A percentile compares a stretch with the other conserved stretches of the same genome.
phyloP scores from a whole-genome alignment of 2,797 vertebrate genomes.

The Denticeps clupeoides region DNA sequence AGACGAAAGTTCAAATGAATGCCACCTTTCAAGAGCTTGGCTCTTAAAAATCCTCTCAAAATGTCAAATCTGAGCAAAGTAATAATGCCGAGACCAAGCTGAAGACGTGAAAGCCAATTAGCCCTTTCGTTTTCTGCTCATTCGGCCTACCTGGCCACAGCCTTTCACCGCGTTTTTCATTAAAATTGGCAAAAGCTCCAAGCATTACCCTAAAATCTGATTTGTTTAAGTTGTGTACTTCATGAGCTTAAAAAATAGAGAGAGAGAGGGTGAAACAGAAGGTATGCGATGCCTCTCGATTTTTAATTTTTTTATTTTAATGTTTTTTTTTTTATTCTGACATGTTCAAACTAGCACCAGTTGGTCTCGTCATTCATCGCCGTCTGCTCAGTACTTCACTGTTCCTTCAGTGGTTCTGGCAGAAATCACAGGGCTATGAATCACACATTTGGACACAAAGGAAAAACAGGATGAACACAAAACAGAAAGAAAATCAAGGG shows the following conservation, averaged over 20 bases:
- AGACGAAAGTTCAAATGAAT: constrained; percentile 3
- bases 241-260: constrained; percentile 1
- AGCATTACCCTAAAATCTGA: too few species aligned
- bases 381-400: too few species aligned
- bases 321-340: not conserved
- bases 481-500: not conserved
- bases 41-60: not conserved
- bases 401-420: too few species aligned
- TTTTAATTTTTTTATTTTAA: not conserved
- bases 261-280: not conserved
- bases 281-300: not conserved
- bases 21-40: not conserved
- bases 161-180: too few species aligned
- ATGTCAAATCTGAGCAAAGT: not conserved
- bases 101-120: not conserved
- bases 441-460: not conserved
- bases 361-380: too few species aligned
- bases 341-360: too few species aligned
- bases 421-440: not conserved
- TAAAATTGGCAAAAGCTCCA: too few species aligned
- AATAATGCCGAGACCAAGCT: constrained; percentile 56
- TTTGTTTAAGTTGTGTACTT: too few species aligned
- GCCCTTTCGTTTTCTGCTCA: too few species aligned
- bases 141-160: too few species aligned
- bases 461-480: not conserved